A percentile compares a stretch with the other conserved stretches of the same genome.
phyloP scores from a whole-genome alignment of 2,888 invertebrate genomes.

The Geotrupes spiniger region DNA sequence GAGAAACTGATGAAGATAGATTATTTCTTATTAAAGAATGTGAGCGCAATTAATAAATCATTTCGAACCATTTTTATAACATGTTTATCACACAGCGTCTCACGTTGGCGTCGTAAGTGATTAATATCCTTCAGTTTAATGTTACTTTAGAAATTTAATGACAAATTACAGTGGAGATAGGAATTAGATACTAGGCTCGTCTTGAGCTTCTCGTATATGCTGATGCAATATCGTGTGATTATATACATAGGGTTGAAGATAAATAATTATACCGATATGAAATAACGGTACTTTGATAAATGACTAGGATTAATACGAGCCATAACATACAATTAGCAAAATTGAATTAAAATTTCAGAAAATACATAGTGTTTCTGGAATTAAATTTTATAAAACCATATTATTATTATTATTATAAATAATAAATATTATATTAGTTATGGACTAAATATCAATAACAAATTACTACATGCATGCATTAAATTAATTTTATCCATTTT shows the following conservation, averaged over 20 bases:
- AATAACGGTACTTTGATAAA: constrained; percentile 19
- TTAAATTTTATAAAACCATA: too few relatives aligned
- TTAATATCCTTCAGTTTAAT: constrained; percentile 34
- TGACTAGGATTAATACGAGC: not conserved
- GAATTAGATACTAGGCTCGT: constrained; percentile 34
- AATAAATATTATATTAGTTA: too few relatives aligned
- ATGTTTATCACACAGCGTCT: constrained; percentile 23
- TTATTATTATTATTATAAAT: too few relatives aligned
- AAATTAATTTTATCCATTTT: too few relatives aligned
- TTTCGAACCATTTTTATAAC: constrained; percentile 14
- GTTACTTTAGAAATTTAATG: constrained; percentile 39
- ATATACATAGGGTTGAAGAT: constrained; percentile 11
- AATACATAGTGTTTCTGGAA: too few relatives aligned
- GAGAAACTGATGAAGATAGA: too few relatives aligned
- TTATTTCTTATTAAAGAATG: constrained; percentile 2
- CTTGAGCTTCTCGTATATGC: constrained; percentile 2
- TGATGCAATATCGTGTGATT: constrained; percentile 14
- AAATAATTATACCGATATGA: constrained; percentile 19
- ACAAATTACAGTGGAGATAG: constrained; percentile 40
- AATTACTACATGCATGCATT: too few relatives aligned
- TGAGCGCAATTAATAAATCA: not conserved
- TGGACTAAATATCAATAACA: too few relatives aligned
- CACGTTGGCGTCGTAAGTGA: constrained; percentile 33
- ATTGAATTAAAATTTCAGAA: too few relatives aligned
- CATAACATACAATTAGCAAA: too few relatives aligned